Percentiles rank a stretch among this genome's conserved stretches.
Evolutionary conservation across 2,888 invertebrate species (phyloP).

Genomic region (Geophilus truncorum): DNA sequence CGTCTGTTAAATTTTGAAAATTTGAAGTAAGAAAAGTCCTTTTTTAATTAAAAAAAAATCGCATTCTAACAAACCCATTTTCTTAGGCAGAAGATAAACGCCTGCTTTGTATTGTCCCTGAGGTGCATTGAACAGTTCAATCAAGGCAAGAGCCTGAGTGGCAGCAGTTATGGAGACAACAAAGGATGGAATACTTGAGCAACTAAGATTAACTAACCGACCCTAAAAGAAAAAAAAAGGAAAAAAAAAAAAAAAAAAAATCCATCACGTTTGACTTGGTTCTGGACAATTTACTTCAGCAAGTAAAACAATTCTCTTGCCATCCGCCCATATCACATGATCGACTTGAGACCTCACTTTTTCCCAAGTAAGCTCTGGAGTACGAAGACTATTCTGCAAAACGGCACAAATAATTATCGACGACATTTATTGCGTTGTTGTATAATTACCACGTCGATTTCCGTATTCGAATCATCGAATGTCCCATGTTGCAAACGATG

Average conservation of each 20-base stretch:
- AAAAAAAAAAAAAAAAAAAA: no score
- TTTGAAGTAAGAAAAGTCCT: background rate
- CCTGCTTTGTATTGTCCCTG: constrained; percentile 76
- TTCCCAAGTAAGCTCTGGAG: no score
- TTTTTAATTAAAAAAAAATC: background rate
- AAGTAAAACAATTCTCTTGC: constrained; percentile 85
- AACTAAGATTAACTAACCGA: constrained; percentile 94
- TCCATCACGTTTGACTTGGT: no score
- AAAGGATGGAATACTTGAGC: constrained; percentile 97
- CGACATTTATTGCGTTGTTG: constrained; percentile 83
- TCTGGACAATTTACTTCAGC: no score
- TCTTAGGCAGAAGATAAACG: constrained; percentile 89
- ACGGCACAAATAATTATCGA: constrained; percentile 57
- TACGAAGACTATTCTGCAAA: no score
- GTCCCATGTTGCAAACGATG: constrained; percentile 98
- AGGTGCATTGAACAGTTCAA: constrained; percentile 93
- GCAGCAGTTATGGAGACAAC: constrained; percentile 99
- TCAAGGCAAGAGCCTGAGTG: constrained; percentile 98
- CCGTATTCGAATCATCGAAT: constrained; percentile 99
- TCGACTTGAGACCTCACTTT: no score
- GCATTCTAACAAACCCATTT: background rate
- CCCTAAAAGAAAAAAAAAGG: no score
- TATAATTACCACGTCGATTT: constrained; percentile 94
- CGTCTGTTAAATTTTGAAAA: constrained; percentile 61
- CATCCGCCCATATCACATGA: constrained; percentile 80